Conservation (phyloP, 2,888 invertebrate genomes). For the Acrobasis suavella region DNA sequence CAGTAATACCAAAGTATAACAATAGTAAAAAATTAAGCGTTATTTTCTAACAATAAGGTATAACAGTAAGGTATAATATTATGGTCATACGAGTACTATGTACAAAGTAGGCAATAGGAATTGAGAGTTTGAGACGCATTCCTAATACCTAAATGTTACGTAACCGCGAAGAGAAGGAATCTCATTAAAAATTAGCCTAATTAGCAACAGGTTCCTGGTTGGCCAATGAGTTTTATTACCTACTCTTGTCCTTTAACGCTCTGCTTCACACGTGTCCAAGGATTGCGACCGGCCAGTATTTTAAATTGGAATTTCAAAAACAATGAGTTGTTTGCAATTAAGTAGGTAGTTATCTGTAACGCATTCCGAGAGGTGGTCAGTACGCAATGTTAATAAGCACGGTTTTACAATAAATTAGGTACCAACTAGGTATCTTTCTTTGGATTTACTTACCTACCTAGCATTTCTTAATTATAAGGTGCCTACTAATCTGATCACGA, state of each 20-base stretch:
- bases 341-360: slow-evolving; percentile 1
- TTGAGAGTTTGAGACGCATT: neutral
- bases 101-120: too few species aligned
- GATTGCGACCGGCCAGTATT: slow-evolving; percentile 48
- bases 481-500: too few species aligned
- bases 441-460: too few species aligned
- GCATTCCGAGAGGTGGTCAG: slow-evolving; percentile 17
- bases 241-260: slow-evolving; percentile 62
- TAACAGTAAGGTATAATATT: too few species aligned
- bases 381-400: slow-evolving; percentile 9
- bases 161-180: slow-evolving; percentile 1
- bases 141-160: neutral
- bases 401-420: too few species aligned
- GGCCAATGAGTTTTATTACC: slow-evolving; percentile 28
- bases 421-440: too few species aligned
- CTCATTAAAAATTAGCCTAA: slow-evolving; percentile 15
- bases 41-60: too few species aligned
- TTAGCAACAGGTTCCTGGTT: slow-evolving; percentile 24
- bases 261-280: slow-evolving; percentile 62
- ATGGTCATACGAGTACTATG: too few species aligned
- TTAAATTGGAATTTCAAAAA: slow-evolving; percentile 55
- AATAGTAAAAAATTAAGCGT: neutral
- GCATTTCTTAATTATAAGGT: too few species aligned
- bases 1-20: neutral
- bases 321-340: slow-evolving; percentile 43